Base-by-base conservation (phyloP, 1,140 invertebrate genomes). In the Atta cephalotes region DNA sequence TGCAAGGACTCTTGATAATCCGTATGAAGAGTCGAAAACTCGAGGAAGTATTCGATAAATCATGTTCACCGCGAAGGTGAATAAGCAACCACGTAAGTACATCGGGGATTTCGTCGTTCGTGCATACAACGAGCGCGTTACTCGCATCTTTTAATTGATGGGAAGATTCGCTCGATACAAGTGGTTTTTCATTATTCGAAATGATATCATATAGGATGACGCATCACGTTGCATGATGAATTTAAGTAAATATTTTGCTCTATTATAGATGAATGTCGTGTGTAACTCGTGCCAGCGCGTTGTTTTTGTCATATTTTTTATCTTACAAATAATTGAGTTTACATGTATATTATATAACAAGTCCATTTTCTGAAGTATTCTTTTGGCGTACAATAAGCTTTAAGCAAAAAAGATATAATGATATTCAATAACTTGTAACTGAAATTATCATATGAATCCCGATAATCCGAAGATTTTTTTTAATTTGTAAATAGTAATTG, bases 21-120 rank as follows among this genome's bases (percentile, higher is more conserved):
- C 70, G 70, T 21, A 51, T 39, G n/a, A 76, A 25, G 49, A 81
- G 35, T 71, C 79, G 66, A 62, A 62, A 21, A 76, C 25, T 76
- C 14, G 18, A 25, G 56, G 53, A 84, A 62, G 80, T 74, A 58
- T 12, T 51, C 66, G 25, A 31, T 51, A 51, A 81, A 71, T 81
- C 21, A 58, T 18, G 60, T 71, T 71, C 21, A 21, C 39, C 35
- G n/a, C 49, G n/a, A 56, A 68, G 18, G 25, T 51, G n/a, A 56
- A 70, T 10, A 45, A 71, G 62, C 65, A 56, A n/a, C 21, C 65
- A 35, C 53, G n/a, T 60, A 80, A 80, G 39, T 21, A 81, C 49
- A 7, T 9, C 62, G 49, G 14, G 21, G 16, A 58, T 56, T 58
- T 71, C 9, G 1, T 14, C 45, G 65, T 45, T 56, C 14, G 18